Evolutionary conservation across 1,140 invertebrate genomes (phyloP).

Genomic region (Plodia interpunctella): DNA sequence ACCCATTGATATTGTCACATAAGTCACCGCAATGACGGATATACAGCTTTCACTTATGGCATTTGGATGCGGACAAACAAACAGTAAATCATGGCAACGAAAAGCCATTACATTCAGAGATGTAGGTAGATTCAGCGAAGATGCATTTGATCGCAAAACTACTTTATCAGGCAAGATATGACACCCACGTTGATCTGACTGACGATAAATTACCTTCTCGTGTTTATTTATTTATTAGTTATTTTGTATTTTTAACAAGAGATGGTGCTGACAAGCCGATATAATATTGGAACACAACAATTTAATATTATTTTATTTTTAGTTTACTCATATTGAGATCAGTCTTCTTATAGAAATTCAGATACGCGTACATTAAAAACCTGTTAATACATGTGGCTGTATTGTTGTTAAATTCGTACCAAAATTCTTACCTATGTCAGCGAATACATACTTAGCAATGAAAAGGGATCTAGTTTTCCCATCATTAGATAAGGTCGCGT

Average conservation of each 20-base stretch:
- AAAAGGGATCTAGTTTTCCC: neutral
- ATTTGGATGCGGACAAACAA: constrained; percentile 30
- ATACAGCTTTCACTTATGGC: constrained; percentile 22
- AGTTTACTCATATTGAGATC: no score
- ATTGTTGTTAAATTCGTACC: no score
- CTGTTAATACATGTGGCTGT: no score
- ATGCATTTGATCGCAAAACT: constrained; percentile 25
- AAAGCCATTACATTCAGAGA: constrained; percentile 30
- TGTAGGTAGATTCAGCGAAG: constrained; percentile 29
- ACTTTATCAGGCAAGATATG: constrained; percentile 26
- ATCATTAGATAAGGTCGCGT: no score
- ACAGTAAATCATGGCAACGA: constrained; percentile 32
- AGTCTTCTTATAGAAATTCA: no score
- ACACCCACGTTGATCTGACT: constrained; percentile 26
- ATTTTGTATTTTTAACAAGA: no score
- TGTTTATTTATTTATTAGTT: neutral
- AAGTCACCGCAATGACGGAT: constrained; percentile 19
- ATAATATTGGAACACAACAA: no score
- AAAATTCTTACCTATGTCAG: no score
- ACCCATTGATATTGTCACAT: constrained; percentile 14
- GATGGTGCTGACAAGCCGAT: no score
- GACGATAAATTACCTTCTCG: constrained; percentile 15
- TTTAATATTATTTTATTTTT: no score
- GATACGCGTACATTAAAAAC: no score
- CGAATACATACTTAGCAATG: no score